phyloP scores from a whole-genome alignment of 2,113 vertebrate species.

The Syrrhaptes paradoxus region DNA sequence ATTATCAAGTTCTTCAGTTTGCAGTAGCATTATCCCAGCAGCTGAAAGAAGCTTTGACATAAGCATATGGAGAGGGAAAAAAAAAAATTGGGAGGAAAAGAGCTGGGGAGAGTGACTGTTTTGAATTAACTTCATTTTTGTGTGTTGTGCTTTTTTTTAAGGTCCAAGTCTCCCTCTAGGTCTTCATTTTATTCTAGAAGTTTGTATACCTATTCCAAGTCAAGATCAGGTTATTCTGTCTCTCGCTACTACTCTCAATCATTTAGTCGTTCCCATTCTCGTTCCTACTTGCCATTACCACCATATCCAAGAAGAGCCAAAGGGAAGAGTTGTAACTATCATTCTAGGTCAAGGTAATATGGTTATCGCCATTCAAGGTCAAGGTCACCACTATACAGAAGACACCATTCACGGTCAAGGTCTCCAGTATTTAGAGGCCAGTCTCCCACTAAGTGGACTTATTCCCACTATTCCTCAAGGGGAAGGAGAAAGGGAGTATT shows the following conservation, averaged over 20 bases:
- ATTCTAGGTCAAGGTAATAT: conserved; percentile 85
- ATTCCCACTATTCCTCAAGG: conserved; percentile 77
- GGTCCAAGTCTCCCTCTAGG: conserved; percentile 92
- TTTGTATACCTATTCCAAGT: conserved; percentile 88
- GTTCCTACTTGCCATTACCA: conserved; percentile 86
- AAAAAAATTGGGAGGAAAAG: conserved; percentile 33
- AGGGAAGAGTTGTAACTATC: conserved; percentile 83
- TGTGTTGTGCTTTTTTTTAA: conserved; percentile 71
- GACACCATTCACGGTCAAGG: conserved; percentile 85
- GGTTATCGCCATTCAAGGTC: conserved; percentile 89
- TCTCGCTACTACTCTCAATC: conserved; percentile 88
- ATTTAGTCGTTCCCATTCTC: conserved; percentile 89
- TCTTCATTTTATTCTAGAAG: conserved; percentile 87
- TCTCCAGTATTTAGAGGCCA: conserved; percentile 84
- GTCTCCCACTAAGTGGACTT: conserved; percentile 87
- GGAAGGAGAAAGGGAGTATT: conserved; percentile 80
- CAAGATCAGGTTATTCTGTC: conserved; percentile 86
- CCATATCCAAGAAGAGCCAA: conserved; percentile 80
- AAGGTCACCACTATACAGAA: conserved; percentile 84
- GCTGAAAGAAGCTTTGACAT: conserved; percentile 63
- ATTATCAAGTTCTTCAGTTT: conserved; percentile 19
- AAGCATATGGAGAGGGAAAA: conserved; percentile 53
- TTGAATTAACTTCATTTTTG: conserved; percentile 58
- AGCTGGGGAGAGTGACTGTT: neutral
- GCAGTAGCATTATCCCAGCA: conserved; percentile 58